Percentiles rank a stretch among this genome's conserved stretches.
phyloP scores from a whole-genome alignment of 1,140 invertebrate species.

The Aphis craccivora region DNA sequence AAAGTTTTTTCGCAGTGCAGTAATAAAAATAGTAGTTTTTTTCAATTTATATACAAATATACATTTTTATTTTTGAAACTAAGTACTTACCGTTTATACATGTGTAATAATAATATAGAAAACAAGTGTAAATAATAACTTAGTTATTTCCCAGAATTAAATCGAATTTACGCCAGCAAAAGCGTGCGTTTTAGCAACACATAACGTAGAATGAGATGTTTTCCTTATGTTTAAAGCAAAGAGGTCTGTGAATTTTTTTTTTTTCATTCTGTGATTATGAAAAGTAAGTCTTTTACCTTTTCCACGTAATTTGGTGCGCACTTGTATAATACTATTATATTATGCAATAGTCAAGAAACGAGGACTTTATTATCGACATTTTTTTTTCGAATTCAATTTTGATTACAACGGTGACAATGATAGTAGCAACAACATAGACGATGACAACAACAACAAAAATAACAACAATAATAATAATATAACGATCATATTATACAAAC shows the following conservation, averaged over 20 bases:
- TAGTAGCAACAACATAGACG: background rate
- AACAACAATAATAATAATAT: background rate
- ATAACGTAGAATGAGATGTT: background rate
- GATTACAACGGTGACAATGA: background rate
- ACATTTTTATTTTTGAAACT: constrained; percentile 12
- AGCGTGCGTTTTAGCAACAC: background rate
- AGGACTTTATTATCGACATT: background rate
- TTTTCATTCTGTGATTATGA: background rate
- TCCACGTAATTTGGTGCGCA: background rate
- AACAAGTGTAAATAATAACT: background rate
- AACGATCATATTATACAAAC: background rate
- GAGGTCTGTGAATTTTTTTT: background rate
- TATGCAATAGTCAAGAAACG: background rate
- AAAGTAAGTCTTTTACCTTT: background rate
- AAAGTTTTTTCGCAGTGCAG: background rate
- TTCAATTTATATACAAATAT: background rate
- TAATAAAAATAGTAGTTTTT: background rate
- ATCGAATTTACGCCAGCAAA: background rate
- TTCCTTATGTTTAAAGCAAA: background rate
- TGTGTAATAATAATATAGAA: background rate
- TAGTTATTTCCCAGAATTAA: background rate
- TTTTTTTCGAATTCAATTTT: background rate
- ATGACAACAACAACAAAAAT: background rate
- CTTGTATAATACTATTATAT: background rate
- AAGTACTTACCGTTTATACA: background rate